Evolutionary conservation across 2,888 invertebrate genomes (phyloP), one percentile per base, ranked within the genome.

Genomic region (Drosophila nigricruria): DNA sequence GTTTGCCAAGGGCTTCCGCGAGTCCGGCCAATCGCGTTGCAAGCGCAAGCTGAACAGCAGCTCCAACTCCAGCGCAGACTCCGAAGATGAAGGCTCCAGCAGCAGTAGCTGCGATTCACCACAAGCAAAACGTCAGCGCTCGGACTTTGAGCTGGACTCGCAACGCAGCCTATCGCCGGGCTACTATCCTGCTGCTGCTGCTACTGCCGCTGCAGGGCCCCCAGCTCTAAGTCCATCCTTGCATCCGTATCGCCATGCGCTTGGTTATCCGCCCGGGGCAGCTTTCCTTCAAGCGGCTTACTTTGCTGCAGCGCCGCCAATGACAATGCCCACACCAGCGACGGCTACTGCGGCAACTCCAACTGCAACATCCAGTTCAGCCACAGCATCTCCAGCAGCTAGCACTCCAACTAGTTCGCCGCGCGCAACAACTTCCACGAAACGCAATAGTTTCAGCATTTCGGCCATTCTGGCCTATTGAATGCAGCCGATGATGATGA

Each of bases 1-100:
- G 1, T 98, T 98, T 92, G 98, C 98, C 2, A 98, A 98, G 93
- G 98, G 98, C 0, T 98, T 98, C 92, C 95, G 98, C 43, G 97
- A 97, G 77, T 95, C 96, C 62, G 98, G 98, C 0, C 96, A 96
- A 87, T 95, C 96, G 1, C 94, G 95, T 63, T 95, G 95, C 91
- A 96, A 96, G 88, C 93, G 96, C 84, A 96, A 96, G 93, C 94
- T 92, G 89, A 91, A 92, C 89, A 91, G 90, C 75, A 90, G 89
- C 68, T 85, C 89, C 34, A 76, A 82, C 64, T 80, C 86, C 50
- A 74, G 73, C 6, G 63, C 67, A 14, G 82, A 81, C 9, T 89
- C 81, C 32, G 91, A 91, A 32, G 91, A 91, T 57, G 91, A 91
- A 58, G 91, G 80, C n/a, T 87, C 86, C 57, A 91, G 91, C 45